These are phyloP conservation scores for Taurulus bubalis DNA, from an alignment of 2,113 vertebrate genomes.

Conservation along the genomic window DNA sequence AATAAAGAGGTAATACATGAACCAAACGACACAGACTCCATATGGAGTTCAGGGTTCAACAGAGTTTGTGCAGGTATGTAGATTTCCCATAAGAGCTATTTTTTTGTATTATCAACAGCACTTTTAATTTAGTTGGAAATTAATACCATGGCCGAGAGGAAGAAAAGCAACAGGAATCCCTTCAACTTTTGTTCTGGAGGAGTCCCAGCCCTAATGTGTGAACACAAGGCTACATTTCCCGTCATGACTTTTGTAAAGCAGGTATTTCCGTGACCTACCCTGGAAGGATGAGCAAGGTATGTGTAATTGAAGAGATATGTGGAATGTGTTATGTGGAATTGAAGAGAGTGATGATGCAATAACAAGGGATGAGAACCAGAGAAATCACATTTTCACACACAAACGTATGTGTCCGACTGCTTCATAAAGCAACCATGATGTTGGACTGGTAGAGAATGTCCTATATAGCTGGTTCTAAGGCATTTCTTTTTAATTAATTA, in stretches of 20 bases:
- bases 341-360: neutral
- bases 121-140: neutral
- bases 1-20: too few species aligned
- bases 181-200: neutral
- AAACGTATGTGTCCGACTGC: neutral
- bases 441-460: neutral
- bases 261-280: slow-evolving; percentile 18
- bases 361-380: neutral
- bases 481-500: neutral
- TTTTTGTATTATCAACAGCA: neutral
- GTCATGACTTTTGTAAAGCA: slow-evolving; percentile 11
- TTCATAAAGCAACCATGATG: neutral
- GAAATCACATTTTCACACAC: neutral
- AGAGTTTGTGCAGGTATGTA: neutral
- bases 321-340: neutral
- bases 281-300: slow-evolving; percentile 18
- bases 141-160: neutral
- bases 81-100: neutral
- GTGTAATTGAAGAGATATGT: neutral
- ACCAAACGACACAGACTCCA: neutral
- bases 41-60: neutral
- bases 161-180: neutral
- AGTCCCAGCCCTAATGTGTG: neutral
- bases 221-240: neutral
- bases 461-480: neutral